Percentiles rank a stretch among this genome's conserved stretches.
Conservation (phyloP, 2,797 vertebrate genomes). For the Gadopsis bispinosus region DNA sequence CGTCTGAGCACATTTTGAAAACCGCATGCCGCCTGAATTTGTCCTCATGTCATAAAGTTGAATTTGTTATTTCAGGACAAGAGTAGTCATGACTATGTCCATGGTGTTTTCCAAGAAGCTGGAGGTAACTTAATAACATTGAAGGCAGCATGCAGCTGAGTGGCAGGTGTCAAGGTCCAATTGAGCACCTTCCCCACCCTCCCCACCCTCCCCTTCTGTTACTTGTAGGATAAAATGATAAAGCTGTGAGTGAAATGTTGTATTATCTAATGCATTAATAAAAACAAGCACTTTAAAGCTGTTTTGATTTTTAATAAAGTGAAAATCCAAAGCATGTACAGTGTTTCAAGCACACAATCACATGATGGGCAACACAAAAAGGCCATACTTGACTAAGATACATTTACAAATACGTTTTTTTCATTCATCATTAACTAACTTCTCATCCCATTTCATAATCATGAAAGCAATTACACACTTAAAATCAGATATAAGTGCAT, state of each 20-base stretch:
- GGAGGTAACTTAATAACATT: conserved; percentile 39
- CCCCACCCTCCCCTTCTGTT: conserved; percentile 11
- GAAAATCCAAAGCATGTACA: conserved; percentile 72
- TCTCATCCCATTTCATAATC: conserved; percentile 26
- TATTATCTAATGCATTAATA: not conserved
- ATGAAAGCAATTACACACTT: conserved; percentile 46
- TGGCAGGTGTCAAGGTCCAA: conserved; percentile 40
- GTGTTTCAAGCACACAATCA: conserved; percentile 69
- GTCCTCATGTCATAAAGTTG: not conserved
- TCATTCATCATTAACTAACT: conserved; percentile 19
- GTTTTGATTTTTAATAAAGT: conserved; percentile 67
- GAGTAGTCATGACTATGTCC: not conserved
- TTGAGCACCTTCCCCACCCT: conserved; percentile 1
- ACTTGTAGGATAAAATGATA: conserved; percentile 8
- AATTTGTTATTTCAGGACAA: not conserved
- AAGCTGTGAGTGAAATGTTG: not conserved
- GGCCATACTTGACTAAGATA: conserved; percentile 1
- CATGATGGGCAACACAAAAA: conserved; percentile 28
- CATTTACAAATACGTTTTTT: conserved; percentile 51
- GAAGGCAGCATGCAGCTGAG: conserved; percentile 70
- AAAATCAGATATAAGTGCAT: conserved; percentile 41
- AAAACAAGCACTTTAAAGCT: conserved; percentile 14
- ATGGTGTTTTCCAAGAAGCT: conserved; percentile 7
- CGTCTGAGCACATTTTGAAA: not conserved
- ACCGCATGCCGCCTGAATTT: not conserved